Percentiles rank a stretch among this genome's conserved stretches.
phyloP scores from a whole-genome alignment of 2,797 vertebrate species.

The Brachymystax lenok region DNA sequence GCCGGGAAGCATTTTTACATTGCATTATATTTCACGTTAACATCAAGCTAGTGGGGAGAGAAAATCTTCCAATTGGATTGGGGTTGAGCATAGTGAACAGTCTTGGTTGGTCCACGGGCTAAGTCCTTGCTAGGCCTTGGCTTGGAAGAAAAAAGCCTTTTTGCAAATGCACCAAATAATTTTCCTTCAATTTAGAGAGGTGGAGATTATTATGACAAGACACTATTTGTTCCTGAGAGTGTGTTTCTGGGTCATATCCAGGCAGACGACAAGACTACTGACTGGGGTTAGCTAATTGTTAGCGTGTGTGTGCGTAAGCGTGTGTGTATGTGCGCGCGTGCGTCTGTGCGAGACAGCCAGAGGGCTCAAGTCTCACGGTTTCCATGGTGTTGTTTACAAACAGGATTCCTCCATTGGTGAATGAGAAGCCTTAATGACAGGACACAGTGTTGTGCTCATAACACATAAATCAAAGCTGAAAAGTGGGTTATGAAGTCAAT shows the following conservation, averaged over 20 bases:
- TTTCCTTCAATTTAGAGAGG: conserved; percentile 72
- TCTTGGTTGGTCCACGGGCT: conserved; percentile 20
- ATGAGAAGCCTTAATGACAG: conserved; percentile 71
- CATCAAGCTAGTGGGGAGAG: background rate
- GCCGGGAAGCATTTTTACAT: background rate
- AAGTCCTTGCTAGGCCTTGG: conserved; percentile 12
- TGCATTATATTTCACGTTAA: conserved; percentile 31
- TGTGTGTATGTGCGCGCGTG: background rate
- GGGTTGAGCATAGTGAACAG: background rate
- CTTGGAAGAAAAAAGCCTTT: conserved; percentile 22
- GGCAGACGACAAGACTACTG: conserved; percentile 68
- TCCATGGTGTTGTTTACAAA: conserved; percentile 78
- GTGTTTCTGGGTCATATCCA: conserved; percentile 76
- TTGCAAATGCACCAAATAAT: conserved; percentile 62
- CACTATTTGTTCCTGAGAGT: conserved; percentile 75
- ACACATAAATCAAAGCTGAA: background rate
- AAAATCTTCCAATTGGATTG: conserved; percentile 2
- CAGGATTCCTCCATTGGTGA: conserved; percentile 67
- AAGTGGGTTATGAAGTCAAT: conserved; percentile 53
- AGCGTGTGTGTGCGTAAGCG: conserved; percentile 24
- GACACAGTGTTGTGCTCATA: conserved; percentile 53
- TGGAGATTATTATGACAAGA: conserved; percentile 72
- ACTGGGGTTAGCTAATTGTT: conserved; percentile 55
- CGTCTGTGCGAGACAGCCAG: conserved; percentile 38
- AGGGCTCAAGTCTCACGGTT: conserved; percentile 58